These are phyloP conservation scores for Drosophila repleta DNA, from an alignment of 1,140 invertebrate genomes.

Conservation along the genomic window DNA sequence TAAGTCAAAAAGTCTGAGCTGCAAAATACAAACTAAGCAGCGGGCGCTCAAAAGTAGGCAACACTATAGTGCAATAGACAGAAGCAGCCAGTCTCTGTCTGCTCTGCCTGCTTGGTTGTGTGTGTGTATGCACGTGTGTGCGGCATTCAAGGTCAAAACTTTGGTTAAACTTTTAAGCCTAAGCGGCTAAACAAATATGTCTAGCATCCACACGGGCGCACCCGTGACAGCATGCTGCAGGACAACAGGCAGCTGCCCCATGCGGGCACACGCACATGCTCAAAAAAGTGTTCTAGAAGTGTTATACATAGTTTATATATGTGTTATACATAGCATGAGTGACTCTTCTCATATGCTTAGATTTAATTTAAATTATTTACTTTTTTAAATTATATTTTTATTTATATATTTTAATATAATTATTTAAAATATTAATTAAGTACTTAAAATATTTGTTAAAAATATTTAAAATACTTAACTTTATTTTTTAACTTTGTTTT, in stretches of 20 bases:
- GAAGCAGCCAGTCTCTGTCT: background rate
- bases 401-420: too few relatives aligned
- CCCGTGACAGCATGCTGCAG: conserved; percentile 30
- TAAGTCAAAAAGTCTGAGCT: conserved; percentile 53
- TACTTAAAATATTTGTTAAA: too few relatives aligned
- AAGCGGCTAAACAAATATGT: conserved; percentile 54
- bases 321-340: background rate
- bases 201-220: conserved; percentile 29
- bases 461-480: too few relatives aligned
- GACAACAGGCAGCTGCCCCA: conserved; percentile 11
- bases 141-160: conserved; percentile 66
- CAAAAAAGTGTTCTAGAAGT: background rate
- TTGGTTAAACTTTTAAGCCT: conserved; percentile 60
- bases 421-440: too few relatives aligned
- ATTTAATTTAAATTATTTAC: too few relatives aligned
- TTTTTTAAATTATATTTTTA: too few relatives aligned
- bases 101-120: background rate
- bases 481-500: too few relatives aligned
- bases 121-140: conserved; percentile 11
- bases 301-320: background rate
- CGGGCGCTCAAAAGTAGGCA: conserved; percentile 21
- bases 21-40: conserved; percentile 35
- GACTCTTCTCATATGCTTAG: too few relatives aligned
- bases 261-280: conserved; percentile 12
- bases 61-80: conserved; percentile 23